Evolutionary conservation across 1,140 invertebrate genomes (phyloP), one percentile per base, ranked within the genome.

Genomic region (Dinothrombium tinctorium): DNA sequence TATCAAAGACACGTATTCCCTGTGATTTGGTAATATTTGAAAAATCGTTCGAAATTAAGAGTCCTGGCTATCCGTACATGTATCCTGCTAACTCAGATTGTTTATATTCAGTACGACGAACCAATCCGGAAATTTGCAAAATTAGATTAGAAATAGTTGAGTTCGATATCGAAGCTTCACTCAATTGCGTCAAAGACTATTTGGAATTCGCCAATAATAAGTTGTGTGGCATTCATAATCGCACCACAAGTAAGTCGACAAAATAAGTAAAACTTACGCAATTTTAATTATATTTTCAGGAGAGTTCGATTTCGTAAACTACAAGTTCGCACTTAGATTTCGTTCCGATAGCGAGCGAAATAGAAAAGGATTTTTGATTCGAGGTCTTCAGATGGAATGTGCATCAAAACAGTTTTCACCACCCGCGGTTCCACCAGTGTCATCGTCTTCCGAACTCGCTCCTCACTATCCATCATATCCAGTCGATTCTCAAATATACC

Each of bases 361-460:
- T 0, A 33, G 45, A 22, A 37, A 43, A 1, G 52, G 52, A 22
- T 53, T 53, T 23, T 28, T 44, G 9, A 45, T 53, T 17, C 32
- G 42, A 37, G 48, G 48, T 7, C 41, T 49, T 19, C 52, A 53
- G 23, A 33, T 53, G 1, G 50, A 51, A 23, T 53, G 52, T 33
- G 20, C 20, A 12, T 15, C 15, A 6, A 31, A 26, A 7, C 31
- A 21, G 8, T 23, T 14, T n/a, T 35, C 12, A 29, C 23, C 33
- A 9, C 17, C 17, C 8, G 19, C 33, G 12, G 20, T 22, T 36
- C 33, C 33, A 21, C 12, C 33, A 6, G 12, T 36, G 5, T 22
- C 33, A 5, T 21, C 33, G 0, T 36, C 20, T 21, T 21, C 33
- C 2, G 9, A 6, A 21, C 17, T 9, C n/a, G 33, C 20, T 21